Evolutionary conservation across 2,113 vertebrate species (phyloP).

Genomic region (Notarius quadriscutis): DNA sequence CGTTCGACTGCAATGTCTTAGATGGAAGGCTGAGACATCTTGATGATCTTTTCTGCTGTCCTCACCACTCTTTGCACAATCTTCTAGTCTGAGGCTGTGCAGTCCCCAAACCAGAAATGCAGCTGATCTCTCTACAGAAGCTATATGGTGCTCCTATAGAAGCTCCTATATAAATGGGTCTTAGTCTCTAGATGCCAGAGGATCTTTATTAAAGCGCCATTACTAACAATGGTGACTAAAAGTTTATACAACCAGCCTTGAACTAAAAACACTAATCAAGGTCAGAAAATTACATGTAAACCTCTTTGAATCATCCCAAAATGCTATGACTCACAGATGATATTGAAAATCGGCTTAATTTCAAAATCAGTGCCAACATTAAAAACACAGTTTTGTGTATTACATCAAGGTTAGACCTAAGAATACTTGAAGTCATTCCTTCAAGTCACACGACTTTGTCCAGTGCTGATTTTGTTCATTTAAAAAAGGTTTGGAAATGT

Average conservation of each 20-base stretch:
- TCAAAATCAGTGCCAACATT: not conserved
- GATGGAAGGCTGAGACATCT: no score
- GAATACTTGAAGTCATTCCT: not conserved
- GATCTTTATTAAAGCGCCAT: not conserved
- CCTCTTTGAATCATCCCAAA: not conserved
- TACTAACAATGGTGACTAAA: not conserved
- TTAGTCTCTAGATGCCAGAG: not conserved
- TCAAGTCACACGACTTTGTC: not conserved
- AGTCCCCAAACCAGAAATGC: no score
- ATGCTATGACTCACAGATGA: not conserved
- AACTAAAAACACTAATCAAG: not conserved
- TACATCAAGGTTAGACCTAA: not conserved
- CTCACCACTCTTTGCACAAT: no score
- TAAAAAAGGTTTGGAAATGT: not conserved
- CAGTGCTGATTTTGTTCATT: not conserved
- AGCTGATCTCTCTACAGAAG: no score
- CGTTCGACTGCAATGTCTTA: no score
- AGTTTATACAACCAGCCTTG: not conserved
- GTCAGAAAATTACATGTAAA: not conserved
- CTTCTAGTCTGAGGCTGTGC: no score
- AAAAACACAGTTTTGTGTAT: no score
- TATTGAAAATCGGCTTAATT: not conserved
- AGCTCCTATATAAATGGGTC: no score
- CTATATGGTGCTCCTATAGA: no score
- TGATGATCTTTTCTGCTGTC: no score